Conservation (phyloP, 2,797 vertebrate species). For the Phoxinus dragarum region DNA sequence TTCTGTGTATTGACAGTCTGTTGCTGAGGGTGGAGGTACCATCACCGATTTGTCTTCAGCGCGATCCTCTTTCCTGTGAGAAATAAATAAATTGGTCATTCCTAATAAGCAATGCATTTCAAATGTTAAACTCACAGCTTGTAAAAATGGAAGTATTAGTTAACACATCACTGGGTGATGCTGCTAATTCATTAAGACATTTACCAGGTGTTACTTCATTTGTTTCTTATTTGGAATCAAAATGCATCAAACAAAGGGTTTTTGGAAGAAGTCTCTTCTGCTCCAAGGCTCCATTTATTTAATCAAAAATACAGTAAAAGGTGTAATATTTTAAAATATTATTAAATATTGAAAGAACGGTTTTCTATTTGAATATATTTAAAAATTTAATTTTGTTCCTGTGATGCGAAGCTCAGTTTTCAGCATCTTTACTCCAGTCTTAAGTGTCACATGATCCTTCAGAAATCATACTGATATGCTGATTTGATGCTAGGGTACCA, state of each 20-base stretch:
- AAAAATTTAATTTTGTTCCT: too few relatives aligned
- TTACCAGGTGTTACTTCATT: not conserved
- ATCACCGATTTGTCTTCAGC: conserved; percentile 61
- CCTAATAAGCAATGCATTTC: not conserved
- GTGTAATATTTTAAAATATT: too few relatives aligned
- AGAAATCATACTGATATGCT: too few relatives aligned
- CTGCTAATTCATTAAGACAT: not conserved
- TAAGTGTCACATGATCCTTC: too few relatives aligned
- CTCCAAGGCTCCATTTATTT: too few relatives aligned
- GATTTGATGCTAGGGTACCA: too few relatives aligned
- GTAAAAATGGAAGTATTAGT: not conserved
- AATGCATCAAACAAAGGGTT: not conserved
- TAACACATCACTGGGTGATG: not conserved
- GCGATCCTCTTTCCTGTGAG: conserved; percentile 65
- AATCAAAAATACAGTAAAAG: too few relatives aligned
- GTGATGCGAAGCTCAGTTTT: too few relatives aligned
- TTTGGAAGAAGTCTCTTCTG: too few relatives aligned
- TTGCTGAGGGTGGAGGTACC: conserved; percentile 62
- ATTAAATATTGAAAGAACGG: too few relatives aligned
- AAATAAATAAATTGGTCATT: not conserved
- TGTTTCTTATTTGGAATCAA: not conserved
- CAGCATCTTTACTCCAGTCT: too few relatives aligned
- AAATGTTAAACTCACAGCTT: not conserved
- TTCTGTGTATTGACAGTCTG: conserved; percentile 75
- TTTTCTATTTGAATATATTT: too few relatives aligned